Evolutionary conservation across 1,140 invertebrate species (phyloP), one percentile per base, ranked within the genome.

Genomic region (Stratiolaelaps scimitus): DNA sequence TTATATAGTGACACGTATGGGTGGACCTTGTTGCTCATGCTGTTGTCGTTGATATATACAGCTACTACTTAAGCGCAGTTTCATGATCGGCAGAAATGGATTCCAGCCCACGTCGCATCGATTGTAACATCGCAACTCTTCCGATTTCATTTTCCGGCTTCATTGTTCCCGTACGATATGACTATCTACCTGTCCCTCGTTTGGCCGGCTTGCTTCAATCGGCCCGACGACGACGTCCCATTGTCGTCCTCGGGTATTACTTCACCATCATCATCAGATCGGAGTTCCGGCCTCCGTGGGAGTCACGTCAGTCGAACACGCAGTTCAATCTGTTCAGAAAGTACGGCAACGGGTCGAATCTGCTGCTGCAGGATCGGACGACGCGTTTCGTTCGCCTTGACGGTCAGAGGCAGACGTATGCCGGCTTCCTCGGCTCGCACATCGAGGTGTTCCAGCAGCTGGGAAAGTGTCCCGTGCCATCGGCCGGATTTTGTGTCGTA

Each of bases 401-500:
- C 30, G 70, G 68, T 30, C 65, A 13, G 10, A 47, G 67, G 19
- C 73, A 74, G 69, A 73, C 72, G 29, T 74, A 72, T 66, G 65
- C 56, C 23, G 69, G 69, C 30, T 74, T 72, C 65, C 65, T 73
- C 28, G 69, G 69, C 66, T 64, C 64, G 17, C 66, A 56, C 53
- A 28, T 69, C 40, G 68, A 68, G 30, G 66, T 64, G 56, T 70
- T 67, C 28, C 45, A 34, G 26, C 65, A 70, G 46, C 80, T 92
- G 2, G 78, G 86, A 64, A 80, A 84, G 60, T 94, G 90, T 76
- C 85, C 88, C 0, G 83, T 92, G 6, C 80, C 82, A 34, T 76
- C 80, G 23, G 88, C 92, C 77, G 85, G 81, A 0, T 72, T 94
- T 6, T 97, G 93, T 75, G 86, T 96, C 7, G 92, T 90, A 1